A percentile compares a stretch with the other conserved stretches of the same genome.
These are phyloP conservation scores for Frieseomelitta varia DNA, from an alignment of 1,140 invertebrate genomes.

Conservation along the genomic window DNA sequence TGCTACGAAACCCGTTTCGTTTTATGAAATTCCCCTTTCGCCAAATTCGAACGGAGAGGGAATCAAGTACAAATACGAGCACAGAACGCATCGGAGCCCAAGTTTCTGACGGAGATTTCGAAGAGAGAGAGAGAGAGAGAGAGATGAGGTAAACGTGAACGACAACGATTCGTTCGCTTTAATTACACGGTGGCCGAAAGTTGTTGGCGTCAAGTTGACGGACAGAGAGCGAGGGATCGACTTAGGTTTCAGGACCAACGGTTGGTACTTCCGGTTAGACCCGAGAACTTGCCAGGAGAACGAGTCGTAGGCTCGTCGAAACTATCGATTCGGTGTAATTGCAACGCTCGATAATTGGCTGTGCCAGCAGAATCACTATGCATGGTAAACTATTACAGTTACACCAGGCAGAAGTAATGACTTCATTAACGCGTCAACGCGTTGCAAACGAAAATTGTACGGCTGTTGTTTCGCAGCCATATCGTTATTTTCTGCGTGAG, in stretches of 20 bases:
- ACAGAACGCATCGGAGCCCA: too few relatives aligned
- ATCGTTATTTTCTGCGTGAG: too few relatives aligned
- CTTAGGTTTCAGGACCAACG: not conserved
- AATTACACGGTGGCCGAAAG: conserved; percentile 1
- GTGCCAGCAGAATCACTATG: conserved; percentile 50
- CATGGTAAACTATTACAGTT: conserved; percentile 45
- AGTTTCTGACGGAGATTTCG: too few relatives aligned
- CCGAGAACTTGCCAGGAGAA: conserved; percentile 17
- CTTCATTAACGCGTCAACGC: conserved; percentile 65
- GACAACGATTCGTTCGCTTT: not conserved
- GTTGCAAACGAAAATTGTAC: not conserved
- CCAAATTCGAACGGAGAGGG: not conserved
- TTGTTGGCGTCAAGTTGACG: conserved; percentile 13
- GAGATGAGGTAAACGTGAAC: not conserved
- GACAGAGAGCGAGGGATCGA: conserved; percentile 24
- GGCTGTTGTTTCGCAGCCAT: too few relatives aligned
- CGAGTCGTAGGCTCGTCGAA: conserved; percentile 33
- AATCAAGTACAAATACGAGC: too few relatives aligned
- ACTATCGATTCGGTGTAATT: conserved; percentile 63
- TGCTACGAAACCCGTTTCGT: too few relatives aligned
- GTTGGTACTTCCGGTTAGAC: conserved; percentile 11
- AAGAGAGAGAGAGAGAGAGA: not conserved
- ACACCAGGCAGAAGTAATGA: conserved; percentile 59
- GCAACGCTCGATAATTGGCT: conserved; percentile 55
- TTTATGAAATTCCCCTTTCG: not conserved